A percentile compares a stretch with the other conserved stretches of the same genome.
Conservation (phyloP, 2,797 vertebrate genomes). For the Pseudochromis fuscus region DNA sequence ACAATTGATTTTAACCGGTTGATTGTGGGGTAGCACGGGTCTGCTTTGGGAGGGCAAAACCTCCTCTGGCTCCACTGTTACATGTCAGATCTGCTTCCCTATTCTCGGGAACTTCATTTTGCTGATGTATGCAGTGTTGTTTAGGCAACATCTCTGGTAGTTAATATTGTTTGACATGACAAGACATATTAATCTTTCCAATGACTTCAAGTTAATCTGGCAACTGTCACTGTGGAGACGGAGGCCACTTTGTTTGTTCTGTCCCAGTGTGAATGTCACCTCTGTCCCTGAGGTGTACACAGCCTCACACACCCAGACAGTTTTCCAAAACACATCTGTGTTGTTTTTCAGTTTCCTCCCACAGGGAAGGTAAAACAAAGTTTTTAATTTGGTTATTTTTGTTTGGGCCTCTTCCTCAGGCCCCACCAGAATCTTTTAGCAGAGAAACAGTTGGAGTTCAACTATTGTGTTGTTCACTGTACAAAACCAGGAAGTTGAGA, state of each 20-base stretch:
- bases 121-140: constrained; percentile 1
- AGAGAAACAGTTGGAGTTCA: constrained; percentile 26
- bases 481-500: constrained; percentile 46
- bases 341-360: constrained; percentile 12
- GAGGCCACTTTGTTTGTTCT: constrained; percentile 28
- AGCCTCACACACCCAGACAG: background rate
- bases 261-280: constrained; percentile 48
- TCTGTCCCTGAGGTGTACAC: constrained; percentile 23
- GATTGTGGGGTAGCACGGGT: too few relatives aligned
- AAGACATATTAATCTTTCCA: constrained; percentile 31
- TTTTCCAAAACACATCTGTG: constrained; percentile 28
- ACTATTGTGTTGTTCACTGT: constrained; percentile 48
- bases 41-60: too few relatives aligned
- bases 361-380: constrained; percentile 36
- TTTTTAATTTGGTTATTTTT: constrained; percentile 30
- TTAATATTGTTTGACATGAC: constrained; percentile 34
- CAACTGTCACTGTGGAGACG: constrained; percentile 5
- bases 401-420: constrained; percentile 26
- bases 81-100: background rate
- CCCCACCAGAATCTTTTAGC: background rate
- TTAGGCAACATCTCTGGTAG: constrained; percentile 12
- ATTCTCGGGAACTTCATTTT: background rate
- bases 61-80: background rate
- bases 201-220: constrained; percentile 32
- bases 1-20: too few relatives aligned